phyloP scores from a whole-genome alignment of 1,140 invertebrate genomes.

The Elysia chlorotica region DNA sequence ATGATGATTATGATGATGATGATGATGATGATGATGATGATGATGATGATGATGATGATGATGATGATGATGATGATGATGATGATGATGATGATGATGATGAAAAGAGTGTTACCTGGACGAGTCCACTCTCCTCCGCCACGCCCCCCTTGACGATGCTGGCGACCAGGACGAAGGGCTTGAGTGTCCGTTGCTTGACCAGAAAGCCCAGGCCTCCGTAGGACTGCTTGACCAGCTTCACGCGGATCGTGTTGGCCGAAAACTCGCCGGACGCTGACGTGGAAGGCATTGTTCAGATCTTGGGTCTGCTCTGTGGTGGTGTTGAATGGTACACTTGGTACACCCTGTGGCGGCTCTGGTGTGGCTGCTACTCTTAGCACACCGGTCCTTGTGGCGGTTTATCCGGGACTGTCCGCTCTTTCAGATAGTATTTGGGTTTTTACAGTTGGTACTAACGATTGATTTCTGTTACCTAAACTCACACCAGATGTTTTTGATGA shows the following conservation, averaged over 20 bases:
- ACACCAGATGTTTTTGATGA: no score
- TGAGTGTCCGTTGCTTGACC: slow-evolving; percentile 44
- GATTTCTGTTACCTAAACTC: no score
- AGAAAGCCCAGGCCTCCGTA: slow-evolving; percentile 52
- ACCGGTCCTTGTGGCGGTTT: no score
- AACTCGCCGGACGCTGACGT: no score
- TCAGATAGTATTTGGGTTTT: no score
- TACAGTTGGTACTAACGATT: no score
- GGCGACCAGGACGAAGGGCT: slow-evolving; percentile 47
- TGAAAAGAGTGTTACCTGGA: slow-evolving; percentile 24
- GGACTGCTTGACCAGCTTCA: slow-evolving; percentile 48
- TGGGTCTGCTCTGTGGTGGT: no score
- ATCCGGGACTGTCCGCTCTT: no score
- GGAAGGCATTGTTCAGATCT: no score
- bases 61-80: background rate
- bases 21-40: background rate
- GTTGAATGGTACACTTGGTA: no score
- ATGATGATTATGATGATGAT: background rate
- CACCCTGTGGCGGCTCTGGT: no score
- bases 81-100: background rate
- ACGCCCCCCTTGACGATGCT: slow-evolving; percentile 46
- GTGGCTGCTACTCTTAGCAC: no score
- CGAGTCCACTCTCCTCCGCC: slow-evolving; percentile 49
- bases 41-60: slow-evolving; percentile 5
- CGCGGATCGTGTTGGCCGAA: slow-evolving; percentile 45